A percentile compares a stretch with the other conserved stretches of the same genome.
These are phyloP conservation scores for Drosophila borealis DNA, from an alignment of 2,888 invertebrate genomes.

Conservation along the genomic window DNA sequence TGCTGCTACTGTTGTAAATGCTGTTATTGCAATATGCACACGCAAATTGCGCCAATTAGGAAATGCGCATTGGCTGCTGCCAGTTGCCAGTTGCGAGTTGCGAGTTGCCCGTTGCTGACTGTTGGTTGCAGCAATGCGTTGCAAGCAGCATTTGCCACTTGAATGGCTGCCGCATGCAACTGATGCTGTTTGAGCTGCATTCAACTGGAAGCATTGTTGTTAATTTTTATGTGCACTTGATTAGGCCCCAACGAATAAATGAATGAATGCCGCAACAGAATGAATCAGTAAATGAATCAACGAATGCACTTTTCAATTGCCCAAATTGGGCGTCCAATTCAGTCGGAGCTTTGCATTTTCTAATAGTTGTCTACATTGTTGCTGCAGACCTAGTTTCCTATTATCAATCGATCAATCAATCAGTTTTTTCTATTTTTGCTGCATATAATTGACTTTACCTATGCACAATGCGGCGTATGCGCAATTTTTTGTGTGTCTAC, in stretches of 20 bases:
- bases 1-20: slow-evolving; percentile 36
- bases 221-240: slow-evolving; percentile 75
- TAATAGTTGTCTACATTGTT: background rate
- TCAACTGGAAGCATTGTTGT: slow-evolving; percentile 58
- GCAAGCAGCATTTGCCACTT: slow-evolving; percentile 54
- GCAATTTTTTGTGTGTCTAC: slow-evolving; percentile 53
- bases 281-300: background rate
- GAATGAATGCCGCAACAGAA: slow-evolving; percentile 4
- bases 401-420: slow-evolving; percentile 13
- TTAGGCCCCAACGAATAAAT: slow-evolving; percentile 52
- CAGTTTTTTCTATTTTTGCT: background rate
- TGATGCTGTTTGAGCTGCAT: slow-evolving; percentile 41
- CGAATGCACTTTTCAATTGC: slow-evolving; percentile 16
- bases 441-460: slow-evolving; percentile 35
- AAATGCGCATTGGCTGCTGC: slow-evolving; percentile 63
- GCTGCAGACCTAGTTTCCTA: background rate
- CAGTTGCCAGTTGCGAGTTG: slow-evolving; percentile 42
- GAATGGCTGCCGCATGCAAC: slow-evolving; percentile 42
- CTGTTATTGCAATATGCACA: slow-evolving; percentile 70
- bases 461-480: slow-evolving; percentile 63
- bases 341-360: too few relatives aligned
- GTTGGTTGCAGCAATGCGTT: slow-evolving; percentile 17
- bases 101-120: slow-evolving; percentile 13
- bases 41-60: slow-evolving; percentile 79
- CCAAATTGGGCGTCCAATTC: slow-evolving; percentile 2